These are phyloP conservation scores for Drosophila lini DNA, from an alignment of 1,140 invertebrate species.

Conservation along the genomic window DNA sequence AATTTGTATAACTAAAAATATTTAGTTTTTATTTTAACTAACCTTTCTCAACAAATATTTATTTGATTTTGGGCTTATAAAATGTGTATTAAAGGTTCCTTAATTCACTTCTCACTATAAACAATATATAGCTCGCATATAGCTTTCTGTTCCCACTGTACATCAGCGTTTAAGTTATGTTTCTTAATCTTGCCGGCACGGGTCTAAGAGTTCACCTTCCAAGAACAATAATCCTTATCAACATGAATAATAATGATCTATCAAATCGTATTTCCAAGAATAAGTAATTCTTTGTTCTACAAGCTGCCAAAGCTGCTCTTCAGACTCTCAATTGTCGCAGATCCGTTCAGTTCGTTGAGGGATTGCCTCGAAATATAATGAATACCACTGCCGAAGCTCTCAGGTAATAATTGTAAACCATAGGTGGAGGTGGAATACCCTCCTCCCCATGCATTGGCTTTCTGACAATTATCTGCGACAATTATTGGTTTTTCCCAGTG, in stretches of 20 bases:
- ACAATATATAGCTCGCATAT: not conserved
- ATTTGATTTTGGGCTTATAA: no score
- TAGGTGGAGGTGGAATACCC: conserved; percentile 3
- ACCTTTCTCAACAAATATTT: not conserved
- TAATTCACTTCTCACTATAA: not conserved
- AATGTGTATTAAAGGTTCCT: not conserved
- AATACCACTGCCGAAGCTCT: no score
- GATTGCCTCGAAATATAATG: not conserved
- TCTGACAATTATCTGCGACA: conserved; percentile 54
- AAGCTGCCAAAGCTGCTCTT: not conserved
- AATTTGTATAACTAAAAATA: not conserved
- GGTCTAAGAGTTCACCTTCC: conserved; percentile 12
- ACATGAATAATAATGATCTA: not conserved
- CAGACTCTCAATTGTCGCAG: not conserved
- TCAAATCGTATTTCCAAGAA: conserved; percentile 4
- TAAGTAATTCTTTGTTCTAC: not conserved
- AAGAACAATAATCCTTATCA: conserved; percentile 18
- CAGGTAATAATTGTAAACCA: not conserved
- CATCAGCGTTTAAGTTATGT: not conserved
- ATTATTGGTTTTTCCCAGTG: conserved; percentile 64
- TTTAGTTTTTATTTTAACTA: not conserved
- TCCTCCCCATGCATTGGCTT: conserved; percentile 12
- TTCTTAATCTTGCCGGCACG: not conserved
- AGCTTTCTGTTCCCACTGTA: conserved; percentile 1
- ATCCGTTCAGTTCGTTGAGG: not conserved